Base-by-base conservation (phyloP, 2,113 vertebrate genomes). In the Pithys albifrons region DNA sequence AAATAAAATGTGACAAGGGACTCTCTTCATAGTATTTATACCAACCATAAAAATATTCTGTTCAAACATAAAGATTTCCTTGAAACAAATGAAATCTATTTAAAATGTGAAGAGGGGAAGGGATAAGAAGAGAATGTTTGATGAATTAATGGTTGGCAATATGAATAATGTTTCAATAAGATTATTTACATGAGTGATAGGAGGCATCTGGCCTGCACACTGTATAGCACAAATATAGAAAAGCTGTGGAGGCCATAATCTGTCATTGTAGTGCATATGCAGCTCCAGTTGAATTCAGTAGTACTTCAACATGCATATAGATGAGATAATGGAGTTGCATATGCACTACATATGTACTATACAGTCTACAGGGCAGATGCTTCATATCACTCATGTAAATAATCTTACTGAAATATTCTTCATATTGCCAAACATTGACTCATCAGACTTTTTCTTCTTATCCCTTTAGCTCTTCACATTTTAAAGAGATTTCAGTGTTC, bases 221-320 rank as follows among this genome's bases (percentile, higher is more conserved):
- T 91, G 69, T 82, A 86, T 11, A 27, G 61, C 72, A 84, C 91
- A 94, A 97, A 96, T 86, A 89, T 72, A 97, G 93, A 93, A 94
- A 91, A 92, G 52, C 95, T 93, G 80, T 93, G 91, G 80, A 95
- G 88, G 92, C 77, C 92, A 89, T 94, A 93, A 95, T 91, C 86
- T 92, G 88, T 89, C 96, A 85, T 27, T 87, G 93, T 19, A 69
- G 91, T 82, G 83, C 66, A 7, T 78, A 14, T 29, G 70, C 69
- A 92, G 35, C 88, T 94, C 85, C 69, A 89, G 48, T 43, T 86
- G 76, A 91, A 93, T 93, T 91, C 77, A 59, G 52, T 29, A 85
- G 78, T 85, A 83, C 81, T 91, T 94, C 85, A 93, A 6, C 37
- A 55, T 76, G 93, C 66, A 82, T 89, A 89, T 35, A 58, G 83